Evolutionary conservation across 2,113 vertebrate species (phyloP).

Genomic region (Monopterus albus): DNA sequence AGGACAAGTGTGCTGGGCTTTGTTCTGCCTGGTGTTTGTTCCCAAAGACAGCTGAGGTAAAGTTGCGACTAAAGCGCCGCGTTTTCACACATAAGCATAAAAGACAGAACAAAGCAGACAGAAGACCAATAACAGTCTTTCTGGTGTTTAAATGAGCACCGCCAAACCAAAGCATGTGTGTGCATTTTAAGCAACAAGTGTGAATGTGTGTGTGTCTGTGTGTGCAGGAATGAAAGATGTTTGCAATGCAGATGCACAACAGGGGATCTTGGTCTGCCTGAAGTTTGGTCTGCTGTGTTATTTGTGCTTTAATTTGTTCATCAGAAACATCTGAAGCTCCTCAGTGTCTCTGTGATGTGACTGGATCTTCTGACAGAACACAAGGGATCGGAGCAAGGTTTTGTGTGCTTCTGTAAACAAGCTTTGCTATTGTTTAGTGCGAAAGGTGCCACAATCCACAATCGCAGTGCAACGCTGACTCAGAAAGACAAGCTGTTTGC

Average conservation of each 20-base stretch:
- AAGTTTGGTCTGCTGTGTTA: conserved; percentile 18
- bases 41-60: conserved; percentile 40
- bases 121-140: conserved; percentile 16
- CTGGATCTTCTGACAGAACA: conserved; percentile 12
- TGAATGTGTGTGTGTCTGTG: conserved; percentile 8
- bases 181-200: conserved; percentile 47
- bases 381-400: background rate
- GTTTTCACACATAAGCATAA: conserved; percentile 61
- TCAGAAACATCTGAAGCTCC: conserved; percentile 32
- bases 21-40: conserved; percentile 59
- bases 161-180: conserved; percentile 46
- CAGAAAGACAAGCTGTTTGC: conserved; percentile 33
- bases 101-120: conserved; percentile 33
- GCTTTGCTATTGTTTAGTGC: conserved; percentile 21
- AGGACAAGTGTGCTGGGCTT: conserved; percentile 50
- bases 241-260: conserved; percentile 24
- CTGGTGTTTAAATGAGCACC: conserved; percentile 52
- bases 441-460: conserved; percentile 32
- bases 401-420: conserved; percentile 40
- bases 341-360: background rate
- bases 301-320: conserved; percentile 22
- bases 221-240: conserved; percentile 19
- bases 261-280: conserved; percentile 14
- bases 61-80: conserved; percentile 28
- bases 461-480: conserved; percentile 4